phyloP scores from a whole-genome alignment of 2,113 vertebrate species.

The Ovis aries region DNA sequence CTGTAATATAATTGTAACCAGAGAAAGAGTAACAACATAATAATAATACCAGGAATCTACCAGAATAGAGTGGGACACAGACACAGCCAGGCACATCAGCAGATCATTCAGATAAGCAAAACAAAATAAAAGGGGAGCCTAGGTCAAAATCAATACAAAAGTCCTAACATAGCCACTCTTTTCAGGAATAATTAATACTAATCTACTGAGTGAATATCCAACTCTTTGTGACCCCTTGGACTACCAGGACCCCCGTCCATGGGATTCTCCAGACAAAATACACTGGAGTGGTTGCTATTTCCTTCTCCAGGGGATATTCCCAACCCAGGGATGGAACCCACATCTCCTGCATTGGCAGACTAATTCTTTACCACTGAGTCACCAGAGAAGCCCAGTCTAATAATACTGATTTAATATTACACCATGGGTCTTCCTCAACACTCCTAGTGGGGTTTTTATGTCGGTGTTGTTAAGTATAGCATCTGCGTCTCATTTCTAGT shows the following conservation, averaged over 20 bases:
- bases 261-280: background rate
- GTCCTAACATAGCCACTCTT: background rate
- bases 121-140: background rate
- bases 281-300: background rate
- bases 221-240: background rate
- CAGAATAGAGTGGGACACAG: background rate
- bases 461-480: background rate
- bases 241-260: background rate
- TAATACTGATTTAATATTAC: no score
- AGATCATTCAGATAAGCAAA: background rate
- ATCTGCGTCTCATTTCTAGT: background rate
- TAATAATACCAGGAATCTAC: background rate
- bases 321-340: background rate
- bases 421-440: fast-evolving
- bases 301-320: background rate
- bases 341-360: background rate
- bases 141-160: background rate
- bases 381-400: background rate
- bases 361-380: background rate
- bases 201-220: background rate
- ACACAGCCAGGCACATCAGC: background rate
- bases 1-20: background rate
- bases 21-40: background rate
- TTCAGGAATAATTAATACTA: no score
- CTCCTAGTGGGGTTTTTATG: background rate